These are phyloP conservation scores for Cyclargus thomasi DNA, from an alignment of 1,140 invertebrate genomes.

Conservation along the genomic window DNA sequence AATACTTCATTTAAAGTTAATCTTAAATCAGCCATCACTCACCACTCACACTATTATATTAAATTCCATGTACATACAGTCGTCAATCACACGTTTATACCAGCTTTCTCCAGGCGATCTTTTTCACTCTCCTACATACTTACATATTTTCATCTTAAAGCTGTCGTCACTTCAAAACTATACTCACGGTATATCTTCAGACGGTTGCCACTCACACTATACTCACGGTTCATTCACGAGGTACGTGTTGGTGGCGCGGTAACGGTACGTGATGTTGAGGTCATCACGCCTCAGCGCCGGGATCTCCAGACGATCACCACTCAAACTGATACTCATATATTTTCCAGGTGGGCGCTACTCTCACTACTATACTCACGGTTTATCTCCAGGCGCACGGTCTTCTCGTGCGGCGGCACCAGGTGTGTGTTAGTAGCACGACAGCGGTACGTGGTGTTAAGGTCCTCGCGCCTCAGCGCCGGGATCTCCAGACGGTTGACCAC, in stretches of 20 bases:
- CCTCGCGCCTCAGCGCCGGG: slow-evolving; percentile 80
- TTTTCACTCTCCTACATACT: no score
- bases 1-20: no score
- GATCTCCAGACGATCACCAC: slow-evolving; percentile 64
- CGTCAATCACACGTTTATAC: no score
- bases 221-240: slow-evolving; percentile 89
- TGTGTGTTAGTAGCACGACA: slow-evolving; percentile 92
- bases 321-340: no score
- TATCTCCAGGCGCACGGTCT: slow-evolving; percentile 84
- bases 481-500: slow-evolving; percentile 86
- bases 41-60: no score
- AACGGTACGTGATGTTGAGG: slow-evolving; percentile 88
- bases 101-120: no score
- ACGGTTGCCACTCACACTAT: neutral
- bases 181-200: neutral
- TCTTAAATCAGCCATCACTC: no score
- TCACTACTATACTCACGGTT: slow-evolving; percentile 78
- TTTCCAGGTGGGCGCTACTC: no score
- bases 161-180: neutral
- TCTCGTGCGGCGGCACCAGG: slow-evolving; percentile 86
- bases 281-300: slow-evolving; percentile 82
- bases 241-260: slow-evolving; percentile 90
- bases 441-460: slow-evolving; percentile 88
- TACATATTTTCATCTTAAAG: no score
- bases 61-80: no score